Evolutionary conservation across 2,797 vertebrate species (phyloP).

Genomic region (Eutrigla gurnardus): DNA sequence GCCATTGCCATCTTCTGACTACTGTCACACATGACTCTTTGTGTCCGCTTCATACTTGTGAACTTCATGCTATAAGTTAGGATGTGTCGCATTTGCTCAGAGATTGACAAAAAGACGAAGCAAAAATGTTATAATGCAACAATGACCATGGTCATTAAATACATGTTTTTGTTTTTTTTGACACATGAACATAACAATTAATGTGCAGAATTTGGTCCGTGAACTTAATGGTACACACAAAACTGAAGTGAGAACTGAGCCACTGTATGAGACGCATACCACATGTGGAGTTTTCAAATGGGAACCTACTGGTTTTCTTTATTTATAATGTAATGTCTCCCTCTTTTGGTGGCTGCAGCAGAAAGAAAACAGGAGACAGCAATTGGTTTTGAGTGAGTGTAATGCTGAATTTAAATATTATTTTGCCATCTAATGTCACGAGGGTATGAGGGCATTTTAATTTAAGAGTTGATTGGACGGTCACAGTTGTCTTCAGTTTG

Average conservation of each 20-base stretch:
- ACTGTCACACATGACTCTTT: constrained; percentile 50
- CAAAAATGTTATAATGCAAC: constrained; percentile 5
- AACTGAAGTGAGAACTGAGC: constrained; percentile 16
- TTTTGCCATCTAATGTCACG: neutral
- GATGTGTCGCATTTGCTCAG: constrained; percentile 7
- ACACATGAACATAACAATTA: neutral
- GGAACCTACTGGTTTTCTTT: neutral
- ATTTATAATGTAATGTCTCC: constrained; percentile 77
- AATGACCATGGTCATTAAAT: neutral
- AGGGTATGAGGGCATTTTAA: neutral
- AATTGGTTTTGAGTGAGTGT: neutral
- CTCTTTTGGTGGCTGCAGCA: constrained; percentile 65
- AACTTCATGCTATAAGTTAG: constrained; percentile 22
- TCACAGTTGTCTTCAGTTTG: neutral
- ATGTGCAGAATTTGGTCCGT: constrained; percentile 11
- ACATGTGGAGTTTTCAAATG: constrained; percentile 7
- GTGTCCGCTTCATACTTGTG: constrained; percentile 3
- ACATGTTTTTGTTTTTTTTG: no score
- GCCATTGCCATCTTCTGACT: constrained; percentile 74
- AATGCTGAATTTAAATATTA: neutral
- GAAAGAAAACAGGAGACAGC: neutral
- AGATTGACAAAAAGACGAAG: constrained; percentile 29
- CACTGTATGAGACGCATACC: neutral
- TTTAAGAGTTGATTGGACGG: neutral
- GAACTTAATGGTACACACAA: constrained; percentile 4